Percentiles rank a stretch among this genome's conserved stretches.
Conservation (phyloP, 1,140 invertebrate genomes). For the Atta colombica region DNA sequence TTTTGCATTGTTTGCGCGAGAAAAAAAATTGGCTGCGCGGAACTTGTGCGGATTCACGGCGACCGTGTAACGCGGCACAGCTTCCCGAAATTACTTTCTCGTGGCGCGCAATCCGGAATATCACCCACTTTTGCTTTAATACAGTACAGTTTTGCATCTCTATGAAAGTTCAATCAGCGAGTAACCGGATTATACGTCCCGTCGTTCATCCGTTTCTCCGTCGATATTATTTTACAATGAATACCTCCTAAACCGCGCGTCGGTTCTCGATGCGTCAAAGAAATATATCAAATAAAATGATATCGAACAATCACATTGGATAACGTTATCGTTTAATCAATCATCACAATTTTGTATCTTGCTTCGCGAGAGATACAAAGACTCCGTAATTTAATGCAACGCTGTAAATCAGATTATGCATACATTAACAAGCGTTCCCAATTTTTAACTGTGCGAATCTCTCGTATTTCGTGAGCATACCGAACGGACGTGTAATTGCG, state of each 20-base stretch:
- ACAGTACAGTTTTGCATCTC: conserved; percentile 38
- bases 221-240: conserved; percentile 28
- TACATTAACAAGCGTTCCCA: conserved; percentile 17
- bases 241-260: not conserved
- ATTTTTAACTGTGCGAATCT: conserved; percentile 26
- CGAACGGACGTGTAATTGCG: conserved; percentile 8
- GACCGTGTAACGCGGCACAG: conserved; percentile 17
- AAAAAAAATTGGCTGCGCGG: conserved; percentile 31
- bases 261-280: not conserved
- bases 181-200: conserved; percentile 33
- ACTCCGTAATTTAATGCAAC: conserved; percentile 24
- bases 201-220: conserved; percentile 6
- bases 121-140: conserved; percentile 23
- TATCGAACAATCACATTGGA: not conserved
- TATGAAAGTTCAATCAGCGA: conserved; percentile 57
- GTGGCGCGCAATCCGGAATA: conserved; percentile 29
- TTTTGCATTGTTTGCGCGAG: conserved; percentile 32
- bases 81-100: conserved; percentile 55
- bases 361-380: conserved; percentile 5
- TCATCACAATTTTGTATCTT: conserved; percentile 9
- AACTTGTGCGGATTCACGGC: conserved; percentile 3
- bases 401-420: conserved; percentile 38
- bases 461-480: conserved; percentile 1
- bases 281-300: not conserved
- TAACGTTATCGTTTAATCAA: conserved; percentile 30